Evolutionary conservation across 2,888 invertebrate genomes (phyloP).

Genomic region (Dryococelus australis): DNA sequence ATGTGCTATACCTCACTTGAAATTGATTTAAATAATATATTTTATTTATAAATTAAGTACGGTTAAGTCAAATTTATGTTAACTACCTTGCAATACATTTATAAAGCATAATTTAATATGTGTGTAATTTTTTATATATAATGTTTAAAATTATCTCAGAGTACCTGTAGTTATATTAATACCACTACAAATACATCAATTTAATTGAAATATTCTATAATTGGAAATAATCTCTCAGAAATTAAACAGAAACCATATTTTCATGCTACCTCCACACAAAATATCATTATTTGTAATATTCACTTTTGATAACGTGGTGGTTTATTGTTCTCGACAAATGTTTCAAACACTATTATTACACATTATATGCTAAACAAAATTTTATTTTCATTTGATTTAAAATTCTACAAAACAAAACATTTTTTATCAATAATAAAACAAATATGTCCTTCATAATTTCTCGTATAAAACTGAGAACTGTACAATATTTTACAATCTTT

Average conservation of each 20-base stretch:
- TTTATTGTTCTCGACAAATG: neutral
- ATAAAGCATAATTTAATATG: too few relatives aligned
- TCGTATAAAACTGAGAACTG: conserved; percentile 10
- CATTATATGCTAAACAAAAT: conserved; percentile 7
- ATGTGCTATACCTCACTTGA: too few relatives aligned
- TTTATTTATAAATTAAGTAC: too few relatives aligned
- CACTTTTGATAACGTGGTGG: neutral
- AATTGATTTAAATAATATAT: too few relatives aligned
- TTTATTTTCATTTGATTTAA: neutral
- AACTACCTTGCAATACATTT: too few relatives aligned
- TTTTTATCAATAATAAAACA: conserved; percentile 9
- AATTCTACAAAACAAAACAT: neutral
- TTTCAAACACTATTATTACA: neutral
- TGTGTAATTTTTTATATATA: too few relatives aligned
- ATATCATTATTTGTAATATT: neutral
- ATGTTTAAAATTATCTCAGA: too few relatives aligned
- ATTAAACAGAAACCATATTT: neutral
- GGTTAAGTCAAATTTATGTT: too few relatives aligned
- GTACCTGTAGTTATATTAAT: too few relatives aligned
- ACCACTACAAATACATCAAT: too few relatives aligned
- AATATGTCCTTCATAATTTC: neutral
- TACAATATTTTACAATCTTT: conserved; percentile 16
- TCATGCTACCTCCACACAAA: neutral
- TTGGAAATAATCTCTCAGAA: too few relatives aligned
- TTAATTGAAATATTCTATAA: too few relatives aligned